Evolutionary conservation across 1,140 invertebrate genomes (phyloP).

Genomic region (Saccostrea glomerata): DNA sequence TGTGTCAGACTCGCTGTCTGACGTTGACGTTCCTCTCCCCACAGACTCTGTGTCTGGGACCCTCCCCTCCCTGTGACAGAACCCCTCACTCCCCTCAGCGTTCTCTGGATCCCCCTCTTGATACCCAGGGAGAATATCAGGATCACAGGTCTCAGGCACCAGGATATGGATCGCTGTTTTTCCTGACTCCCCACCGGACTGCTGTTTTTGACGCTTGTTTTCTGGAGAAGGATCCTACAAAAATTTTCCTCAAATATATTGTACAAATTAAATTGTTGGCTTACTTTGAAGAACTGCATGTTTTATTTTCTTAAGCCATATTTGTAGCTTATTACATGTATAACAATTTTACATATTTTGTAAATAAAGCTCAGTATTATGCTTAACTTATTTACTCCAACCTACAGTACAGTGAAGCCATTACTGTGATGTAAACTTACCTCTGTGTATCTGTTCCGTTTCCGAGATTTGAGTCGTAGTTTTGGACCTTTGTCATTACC

Average conservation of each 20-base stretch:
- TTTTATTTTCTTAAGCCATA: no score
- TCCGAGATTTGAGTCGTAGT: conserved; percentile 26
- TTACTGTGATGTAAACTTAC: background rate
- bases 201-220: conserved; percentile 35
- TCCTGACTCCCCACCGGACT: background rate
- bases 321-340: no score
- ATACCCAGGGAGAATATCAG: conserved; percentile 16
- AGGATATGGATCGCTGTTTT: conserved; percentile 4
- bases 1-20: conserved; percentile 8
- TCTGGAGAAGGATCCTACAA: conserved; percentile 53
- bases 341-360: no score
- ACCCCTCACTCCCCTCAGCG: background rate
- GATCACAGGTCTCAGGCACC: conserved; percentile 59
- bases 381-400: no score
- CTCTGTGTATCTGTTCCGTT: conserved; percentile 52
- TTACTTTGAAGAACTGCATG: background rate
- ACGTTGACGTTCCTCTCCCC: background rate
- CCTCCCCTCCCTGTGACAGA: background rate
- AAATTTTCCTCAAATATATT: background rate
- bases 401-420: no score
- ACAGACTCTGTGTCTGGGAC: background rate
- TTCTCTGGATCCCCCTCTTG: background rate
- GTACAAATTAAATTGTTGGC: no score
- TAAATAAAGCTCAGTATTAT: no score
- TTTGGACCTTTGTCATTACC: conserved; percentile 36